Base-by-base conservation (phyloP, 2,797 vertebrate genomes). In the Hypotaenidia philippensis region DNA sequence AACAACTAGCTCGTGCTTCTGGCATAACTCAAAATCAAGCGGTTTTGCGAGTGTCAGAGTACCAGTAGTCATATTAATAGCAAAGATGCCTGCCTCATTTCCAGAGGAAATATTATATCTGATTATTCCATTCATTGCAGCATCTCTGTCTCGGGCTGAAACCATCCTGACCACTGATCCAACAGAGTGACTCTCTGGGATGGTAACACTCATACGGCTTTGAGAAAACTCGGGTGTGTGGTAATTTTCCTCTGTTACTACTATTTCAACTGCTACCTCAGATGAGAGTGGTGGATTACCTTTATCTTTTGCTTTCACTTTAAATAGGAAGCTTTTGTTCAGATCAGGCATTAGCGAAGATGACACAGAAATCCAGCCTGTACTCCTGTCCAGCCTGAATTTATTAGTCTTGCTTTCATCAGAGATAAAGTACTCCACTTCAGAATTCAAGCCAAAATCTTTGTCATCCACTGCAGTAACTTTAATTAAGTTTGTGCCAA, bases 211-310 rank as follows among this genome's bases (percentile, higher is more conserved):
- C 94, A 99, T 97, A 81, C 98, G 99, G 97, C 97, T 99, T 96
- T 99, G 99, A n/a, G 99, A 99, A 97, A 99, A 99, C 94, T 99
- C 99, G 0, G 99, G 99, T 0, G 99, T 99, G 79, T 99, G 99
- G 95, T 99, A 98, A 94, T 99, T 99, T 96, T 99, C 99, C 91
- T 99, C 99, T 0, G 99, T 99, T 50, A 99, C 98, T 0, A 98
- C 98, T 69, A 99, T 98, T 50, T 98, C 98, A 77, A 99, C 98
- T 5, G 97, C 95, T 1, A 98, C 98, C 65, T 98, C 98, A 0
- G 98, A 95, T 0, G 98, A 99, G 77, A 99, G 97, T 3, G 99
- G 99, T 53, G 99, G 99, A 80, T 99, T 99, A 44, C 99, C 99
- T 97, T 98, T 99, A 97, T 99, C 99, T 44, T 92, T 98, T 4